Conservation (phyloP, 2,888 invertebrate genomes). For the Drosophila anceps region DNA sequence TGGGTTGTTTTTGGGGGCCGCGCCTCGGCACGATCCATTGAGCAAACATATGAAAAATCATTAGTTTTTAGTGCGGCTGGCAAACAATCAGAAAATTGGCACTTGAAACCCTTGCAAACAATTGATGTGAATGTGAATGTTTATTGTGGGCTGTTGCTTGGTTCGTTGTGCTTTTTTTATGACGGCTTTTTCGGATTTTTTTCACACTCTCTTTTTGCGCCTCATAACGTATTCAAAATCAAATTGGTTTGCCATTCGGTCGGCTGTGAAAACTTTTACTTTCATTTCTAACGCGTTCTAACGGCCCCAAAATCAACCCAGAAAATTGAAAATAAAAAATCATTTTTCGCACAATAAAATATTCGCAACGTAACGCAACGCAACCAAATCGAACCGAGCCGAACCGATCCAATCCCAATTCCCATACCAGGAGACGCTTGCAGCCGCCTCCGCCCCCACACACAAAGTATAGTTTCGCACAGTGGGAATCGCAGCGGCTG, state of each 20-base stretch:
- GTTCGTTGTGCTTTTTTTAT: conserved; percentile 44
- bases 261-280: conserved; percentile 71
- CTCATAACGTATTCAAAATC: conserved; percentile 82
- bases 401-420: conserved; percentile 17
- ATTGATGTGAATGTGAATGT: conserved; percentile 51
- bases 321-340: conserved; percentile 79
- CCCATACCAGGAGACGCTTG: conserved; percentile 23
- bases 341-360: conserved; percentile 84
- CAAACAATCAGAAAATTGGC: conserved; percentile 81
- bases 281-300: conserved; percentile 57
- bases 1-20: background rate
- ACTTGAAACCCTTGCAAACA: conserved; percentile 66
- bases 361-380: conserved; percentile 51
- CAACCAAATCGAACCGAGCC: conserved; percentile 20
- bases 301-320: conserved; percentile 46
- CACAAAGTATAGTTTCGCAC: conserved; percentile 52
- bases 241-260: conserved; percentile 71
- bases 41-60: conserved; percentile 80
- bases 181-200: conserved; percentile 72
- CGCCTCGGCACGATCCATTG: conserved; percentile 66
- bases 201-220: conserved; percentile 77
- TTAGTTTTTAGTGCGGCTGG: conserved; percentile 80
- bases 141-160: conserved; percentile 32
- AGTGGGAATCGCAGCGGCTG: conserved; percentile 33
- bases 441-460: conserved; percentile 27